Conservation (phyloP, 2,113 vertebrate genomes). For the Catharus fuscescens region DNA sequence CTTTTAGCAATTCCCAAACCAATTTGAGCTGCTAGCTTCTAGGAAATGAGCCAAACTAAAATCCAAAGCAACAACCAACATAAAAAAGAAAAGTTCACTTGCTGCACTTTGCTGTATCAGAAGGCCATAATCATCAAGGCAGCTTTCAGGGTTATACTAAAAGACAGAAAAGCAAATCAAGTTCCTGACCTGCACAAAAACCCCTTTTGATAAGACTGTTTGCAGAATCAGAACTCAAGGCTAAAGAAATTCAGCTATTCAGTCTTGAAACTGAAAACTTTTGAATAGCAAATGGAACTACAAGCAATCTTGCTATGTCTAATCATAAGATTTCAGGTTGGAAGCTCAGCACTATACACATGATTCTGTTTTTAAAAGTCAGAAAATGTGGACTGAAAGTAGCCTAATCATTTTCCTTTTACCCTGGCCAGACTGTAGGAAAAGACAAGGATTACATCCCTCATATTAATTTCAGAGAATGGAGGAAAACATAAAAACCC, state of each 20-base stretch:
- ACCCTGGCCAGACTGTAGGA: not conserved
- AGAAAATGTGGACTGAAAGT: not conserved
- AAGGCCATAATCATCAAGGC: not conserved
- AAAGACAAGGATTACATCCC: not conserved
- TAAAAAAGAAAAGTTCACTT: not conserved
- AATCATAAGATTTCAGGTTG: not conserved
- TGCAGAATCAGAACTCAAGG: not conserved
- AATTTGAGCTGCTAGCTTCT: not conserved
- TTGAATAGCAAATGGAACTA: not conserved
- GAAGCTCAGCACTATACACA: not conserved
- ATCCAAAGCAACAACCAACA: not conserved
- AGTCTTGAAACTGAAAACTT: not conserved
- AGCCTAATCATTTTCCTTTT: not conserved
- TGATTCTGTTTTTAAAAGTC: not conserved
- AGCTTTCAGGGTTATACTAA: not conserved
- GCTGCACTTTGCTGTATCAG: not conserved
- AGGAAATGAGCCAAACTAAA: not conserved
- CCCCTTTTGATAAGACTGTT: not conserved
- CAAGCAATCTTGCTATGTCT: not conserved
- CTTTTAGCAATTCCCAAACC: not conserved
- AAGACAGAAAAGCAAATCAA: not conserved
- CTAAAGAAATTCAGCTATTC: not conserved
- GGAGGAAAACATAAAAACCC: not conserved
- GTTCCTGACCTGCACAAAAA: not conserved
- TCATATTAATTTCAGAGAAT: not conserved